Evolutionary conservation across 1,140 invertebrate species (phyloP), one percentile per base, ranked within the genome.

Genomic region (Drosophila takahashii): DNA sequence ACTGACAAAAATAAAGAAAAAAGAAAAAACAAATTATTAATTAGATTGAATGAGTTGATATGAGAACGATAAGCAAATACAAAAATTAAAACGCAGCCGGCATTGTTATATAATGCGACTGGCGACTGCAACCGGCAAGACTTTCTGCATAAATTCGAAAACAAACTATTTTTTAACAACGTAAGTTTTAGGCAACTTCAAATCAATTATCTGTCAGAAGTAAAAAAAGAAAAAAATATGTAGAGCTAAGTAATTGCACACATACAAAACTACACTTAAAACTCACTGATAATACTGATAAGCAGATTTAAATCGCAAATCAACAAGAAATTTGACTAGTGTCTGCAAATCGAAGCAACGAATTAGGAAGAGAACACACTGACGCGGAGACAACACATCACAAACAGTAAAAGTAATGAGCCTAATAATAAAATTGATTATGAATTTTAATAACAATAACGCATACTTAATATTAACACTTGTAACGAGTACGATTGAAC

Each of bases 241-340:
- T 83, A 89, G 84, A 70, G 77, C 77, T 87, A 87, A 89, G 79
- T 76, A 83, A 72, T 77, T 78, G 77, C 77, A 81, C 81, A 76
- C 78, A 77, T 48, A 53, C 27, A 59, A 64, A 39, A 37, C 18
- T 47, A 79, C 42, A 67, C 37, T 26, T 36, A 59, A 45, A 37
- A 81, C 34, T 50, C 57, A 52, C 51, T 64, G 15, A 71, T 67
- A 54, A 69, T 52, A 78, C 48, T 32, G 47, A 62, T 44, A 65
- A 36, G 47, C 60, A 54, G 22, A 58, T 36, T 29, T 41, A 64
- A 29, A 67, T 67, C 59, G 59, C 48, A 65, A 64, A 59, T 65
- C 65, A 54, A 64, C 37, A 39, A 48, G 36, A 41, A 59, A 41
- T 22, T 29, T 27, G 39, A 3, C 13, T 15, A n/a, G 29, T 29